Evolutionary conservation across 2,888 invertebrate genomes (phyloP), one percentile per base, ranked within the genome.

Genomic region (Heliconius erato): DNA sequence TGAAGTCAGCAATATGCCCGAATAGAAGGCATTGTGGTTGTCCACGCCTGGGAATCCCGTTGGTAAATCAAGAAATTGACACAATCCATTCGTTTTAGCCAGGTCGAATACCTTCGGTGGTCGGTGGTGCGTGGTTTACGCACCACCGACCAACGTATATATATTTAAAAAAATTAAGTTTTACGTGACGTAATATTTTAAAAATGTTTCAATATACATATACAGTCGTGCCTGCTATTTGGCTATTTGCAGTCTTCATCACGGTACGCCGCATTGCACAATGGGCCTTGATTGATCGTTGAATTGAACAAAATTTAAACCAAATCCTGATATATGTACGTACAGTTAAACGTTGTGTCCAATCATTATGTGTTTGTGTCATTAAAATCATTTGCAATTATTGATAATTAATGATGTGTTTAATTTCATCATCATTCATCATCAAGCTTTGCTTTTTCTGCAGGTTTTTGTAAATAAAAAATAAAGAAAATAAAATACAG

Each of bases 291-390:
- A 85, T 85, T 85, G 85, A 85, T 85, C 71, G 81, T 49, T 67
- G 79, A 84, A 82, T 82, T 85, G 81, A 63, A 81, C 85, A 77
- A 82, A 83, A 79, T 85, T 85, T 80, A 69, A 63, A 79, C 79
- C 74, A 78, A 85, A 83, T 85, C 84, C 85, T 85, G 84, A 54
- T 19, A 54, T 23, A 84, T 85, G 81, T 85, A 84, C 82, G 81
- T 83, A 83, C 82, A 83, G 81, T 79, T 71, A 79, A 77, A 69
- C 80, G 82, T 63, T 71, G 76, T 69, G 72, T 71, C 74, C 79
- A 83, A 81, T 81, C 79, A 79, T 76, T 79, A 80, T 69, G 74
- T 81, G 63, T 82, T 84, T 80, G 83, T 82, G 63, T 81, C 79
- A 79, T 84, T 84, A 71, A 81, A 83, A 74, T 82, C 68, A 84